Base-by-base conservation (phyloP, 1,140 invertebrate genomes). In the Scaptomyza montana region DNA sequence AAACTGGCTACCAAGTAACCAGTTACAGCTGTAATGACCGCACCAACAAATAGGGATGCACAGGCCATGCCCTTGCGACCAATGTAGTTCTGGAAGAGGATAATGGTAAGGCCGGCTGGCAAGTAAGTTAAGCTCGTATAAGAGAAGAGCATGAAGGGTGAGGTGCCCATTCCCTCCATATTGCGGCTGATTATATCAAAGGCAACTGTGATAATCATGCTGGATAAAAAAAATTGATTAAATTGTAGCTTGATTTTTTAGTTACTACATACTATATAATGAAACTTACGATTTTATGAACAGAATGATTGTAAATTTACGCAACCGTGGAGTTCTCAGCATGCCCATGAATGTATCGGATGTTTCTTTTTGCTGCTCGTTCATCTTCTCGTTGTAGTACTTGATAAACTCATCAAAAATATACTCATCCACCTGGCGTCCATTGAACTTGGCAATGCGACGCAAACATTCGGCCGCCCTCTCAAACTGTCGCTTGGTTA, bases 141-240 rank as follows among this genome's bases (percentile, higher is more conserved):
- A 19, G 93, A 93, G 80, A 94, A 94, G 0, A 94, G 91, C 8
- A 92, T 67, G 54, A 94, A 94, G 0, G 94, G 93, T 0, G 93
- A 94, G 19, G 92, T 92, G n/a, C 93, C 93, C 28, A 94, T 77
- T 50, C 94, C 93, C 56, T 93, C 93, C 43, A 94, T 92, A 77
- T 95, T 94, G 9, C 94, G 89, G 2, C 94, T 93, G 62, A 94
- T 93, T 3, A 94, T 94, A 77, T 95, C 94, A 69, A 94, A 94
- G 56, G 94, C 93, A 10, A 95, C 81, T 1, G 93, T 94, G 70
- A 95, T 92, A 10, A 95, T 92, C 92, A 95, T 94, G 61, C 93
- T 93, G 61, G 12, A 43, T 4, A 77, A 0, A 16, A 5, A 61
- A 63, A 12, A 41, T 43, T 2, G n/a, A n/a, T n/a, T n/a, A n/a